phyloP scores from a whole-genome alignment of 2,113 vertebrate genomes.

The Dendrocopos noguchii region DNA sequence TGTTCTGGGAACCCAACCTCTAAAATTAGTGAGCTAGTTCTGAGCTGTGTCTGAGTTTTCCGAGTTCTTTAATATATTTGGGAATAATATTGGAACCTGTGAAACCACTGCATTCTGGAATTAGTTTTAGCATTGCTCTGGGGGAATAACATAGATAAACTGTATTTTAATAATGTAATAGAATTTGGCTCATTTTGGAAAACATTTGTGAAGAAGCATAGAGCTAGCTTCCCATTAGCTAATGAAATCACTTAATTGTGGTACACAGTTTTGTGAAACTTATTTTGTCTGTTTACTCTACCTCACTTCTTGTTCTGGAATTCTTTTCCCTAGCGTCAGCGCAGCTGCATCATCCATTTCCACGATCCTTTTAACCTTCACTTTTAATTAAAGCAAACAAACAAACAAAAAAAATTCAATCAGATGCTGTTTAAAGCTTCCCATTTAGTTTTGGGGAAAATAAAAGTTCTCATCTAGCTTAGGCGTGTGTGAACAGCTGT shows the following conservation, averaged over 20 bases:
- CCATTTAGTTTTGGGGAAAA: slow-evolving; percentile 56
- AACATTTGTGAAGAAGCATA: not conserved
- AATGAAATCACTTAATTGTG: slow-evolving; percentile 7
- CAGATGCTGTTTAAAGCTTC: slow-evolving; percentile 65
- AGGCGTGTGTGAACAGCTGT: slow-evolving; percentile 70
- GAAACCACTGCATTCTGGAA: not conserved
- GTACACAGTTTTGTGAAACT: not conserved
- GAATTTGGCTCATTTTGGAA: not conserved
- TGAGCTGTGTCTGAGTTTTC: not conserved
- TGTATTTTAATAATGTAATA: no score
- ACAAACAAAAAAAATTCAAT: slow-evolving; percentile 61
- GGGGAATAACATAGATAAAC: not conserved
- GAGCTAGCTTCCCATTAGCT: slow-evolving; percentile 36
- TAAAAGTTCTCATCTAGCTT: slow-evolving; percentile 66
- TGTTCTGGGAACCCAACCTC: not conserved
- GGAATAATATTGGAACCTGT: not conserved
- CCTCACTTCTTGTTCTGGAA: slow-evolving; percentile 63
- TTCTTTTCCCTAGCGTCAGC: slow-evolving; percentile 40
- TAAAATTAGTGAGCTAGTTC: not conserved
- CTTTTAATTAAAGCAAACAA: slow-evolving; percentile 62
- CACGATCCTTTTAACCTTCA: slow-evolving; percentile 40
- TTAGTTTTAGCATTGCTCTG: not conserved
- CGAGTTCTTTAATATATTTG: not conserved
- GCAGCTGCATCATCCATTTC: slow-evolving; percentile 68
- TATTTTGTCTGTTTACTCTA: slow-evolving; percentile 58